These are phyloP conservation scores for Stegastes partitus DNA, from an alignment of 2,113 vertebrate genomes.

Conservation along the genomic window DNA sequence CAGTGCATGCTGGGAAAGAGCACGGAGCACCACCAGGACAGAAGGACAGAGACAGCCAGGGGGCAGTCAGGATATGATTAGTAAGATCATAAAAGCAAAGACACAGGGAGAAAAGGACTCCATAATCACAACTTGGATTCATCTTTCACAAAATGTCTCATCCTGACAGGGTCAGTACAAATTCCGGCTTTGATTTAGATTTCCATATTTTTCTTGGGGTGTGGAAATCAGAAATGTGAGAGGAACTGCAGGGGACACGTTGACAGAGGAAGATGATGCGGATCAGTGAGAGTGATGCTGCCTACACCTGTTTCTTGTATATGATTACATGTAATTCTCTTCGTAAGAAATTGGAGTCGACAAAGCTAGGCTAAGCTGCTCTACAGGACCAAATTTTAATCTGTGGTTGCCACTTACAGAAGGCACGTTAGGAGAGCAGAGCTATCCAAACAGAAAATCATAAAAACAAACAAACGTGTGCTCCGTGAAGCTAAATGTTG, in stretches of 20 bases:
- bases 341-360: constrained; percentile 1
- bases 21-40: constrained; percentile 69
- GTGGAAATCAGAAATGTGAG: constrained; percentile 39
- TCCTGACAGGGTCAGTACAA: constrained; percentile 70
- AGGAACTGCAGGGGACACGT: constrained; percentile 15
- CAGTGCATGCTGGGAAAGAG: constrained; percentile 77
- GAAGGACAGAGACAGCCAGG: constrained; percentile 79
- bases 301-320: constrained; percentile 2
- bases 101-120: constrained; percentile 66
- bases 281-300: constrained; percentile 21
- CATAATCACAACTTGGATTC: constrained; percentile 75
- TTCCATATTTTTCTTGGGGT: constrained; percentile 57
- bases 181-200: constrained; percentile 74
- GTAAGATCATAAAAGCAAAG: constrained; percentile 81
- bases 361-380: constrained; percentile 18
- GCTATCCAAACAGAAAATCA: constrained; percentile 40
- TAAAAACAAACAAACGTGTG: constrained; percentile 35
- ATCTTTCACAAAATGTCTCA: constrained; percentile 68
- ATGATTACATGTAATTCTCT: constrained; percentile 1
- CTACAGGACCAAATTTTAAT: constrained; percentile 28
- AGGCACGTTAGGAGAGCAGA: constrained; percentile 11
- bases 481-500: constrained; percentile 16
- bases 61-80: constrained; percentile 79
- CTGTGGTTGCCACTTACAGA: constrained; percentile 8
- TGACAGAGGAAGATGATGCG: constrained; percentile 9